These are phyloP conservation scores for Rosalia funebris DNA, from an alignment of 2,888 invertebrate species.

Conservation along the genomic window DNA sequence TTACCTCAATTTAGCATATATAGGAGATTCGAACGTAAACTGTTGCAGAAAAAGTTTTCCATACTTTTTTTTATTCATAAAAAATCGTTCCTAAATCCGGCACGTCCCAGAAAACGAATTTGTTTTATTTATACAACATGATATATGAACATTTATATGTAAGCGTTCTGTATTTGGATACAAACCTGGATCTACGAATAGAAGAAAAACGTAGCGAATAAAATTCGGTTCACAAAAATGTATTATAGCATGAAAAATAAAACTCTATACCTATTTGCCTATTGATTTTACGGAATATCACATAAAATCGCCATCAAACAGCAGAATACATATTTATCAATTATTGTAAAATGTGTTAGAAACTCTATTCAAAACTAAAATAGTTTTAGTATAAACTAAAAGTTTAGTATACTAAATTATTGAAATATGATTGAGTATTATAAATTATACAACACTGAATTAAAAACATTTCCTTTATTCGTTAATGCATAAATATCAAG, in stretches of 20 bases:
- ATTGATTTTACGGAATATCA: not conserved
- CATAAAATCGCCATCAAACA: not conserved
- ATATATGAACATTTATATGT: not conserved
- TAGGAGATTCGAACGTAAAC: not conserved
- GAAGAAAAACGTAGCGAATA: not conserved
- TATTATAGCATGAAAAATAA: not conserved
- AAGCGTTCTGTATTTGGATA: not conserved
- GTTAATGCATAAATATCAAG: too few relatives aligned
- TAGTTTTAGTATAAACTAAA: too few relatives aligned
- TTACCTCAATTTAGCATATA: constrained; percentile 8
- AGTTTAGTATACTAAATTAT: too few relatives aligned
- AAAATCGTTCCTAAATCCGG: not conserved
- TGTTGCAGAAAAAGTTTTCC: constrained; percentile 1
- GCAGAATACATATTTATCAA: too few relatives aligned
- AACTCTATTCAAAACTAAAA: too few relatives aligned
- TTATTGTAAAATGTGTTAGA: too few relatives aligned
- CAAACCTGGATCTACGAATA: not conserved
- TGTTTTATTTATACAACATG: not conserved
- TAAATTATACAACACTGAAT: too few relatives aligned
- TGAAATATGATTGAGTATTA: too few relatives aligned
- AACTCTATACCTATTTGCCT: too few relatives aligned
- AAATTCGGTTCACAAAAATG: not conserved
- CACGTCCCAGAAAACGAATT: not conserved
- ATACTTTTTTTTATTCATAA: not conserved
- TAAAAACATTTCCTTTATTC: too few relatives aligned